Evolutionary conservation across 2,797 vertebrate species (phyloP).

Genomic region (Chrosomus eos): DNA sequence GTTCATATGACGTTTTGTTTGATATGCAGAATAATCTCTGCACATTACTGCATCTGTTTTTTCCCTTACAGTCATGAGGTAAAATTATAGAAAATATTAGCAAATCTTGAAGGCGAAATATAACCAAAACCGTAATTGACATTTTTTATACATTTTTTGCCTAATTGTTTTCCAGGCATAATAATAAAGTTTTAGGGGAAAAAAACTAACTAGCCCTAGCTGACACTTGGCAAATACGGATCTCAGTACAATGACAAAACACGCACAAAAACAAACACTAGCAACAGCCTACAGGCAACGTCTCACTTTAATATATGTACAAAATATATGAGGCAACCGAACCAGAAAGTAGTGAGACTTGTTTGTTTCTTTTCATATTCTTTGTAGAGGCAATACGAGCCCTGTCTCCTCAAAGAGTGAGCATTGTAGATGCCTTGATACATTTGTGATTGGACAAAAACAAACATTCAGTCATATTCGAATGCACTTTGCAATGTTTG

Average conservation of each 20-base stretch:
- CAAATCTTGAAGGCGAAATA: slow-evolving; percentile 43
- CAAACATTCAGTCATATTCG: slow-evolving; percentile 73
- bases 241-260: slow-evolving; percentile 55
- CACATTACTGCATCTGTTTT: slow-evolving; percentile 26
- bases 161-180: slow-evolving; percentile 24
- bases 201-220: slow-evolving; percentile 33
- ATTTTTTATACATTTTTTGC: slow-evolving; percentile 1
- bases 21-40: slow-evolving; percentile 24
- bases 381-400: slow-evolving; percentile 53
- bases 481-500: slow-evolving; percentile 71
- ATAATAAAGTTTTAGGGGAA: slow-evolving; percentile 2
- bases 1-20: neutral
- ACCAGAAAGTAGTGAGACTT: slow-evolving; percentile 64
- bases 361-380: slow-evolving; percentile 56
- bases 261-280: slow-evolving; percentile 67
- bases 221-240: slow-evolving; percentile 52
- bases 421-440: slow-evolving; percentile 65
- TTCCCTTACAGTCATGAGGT: slow-evolving; percentile 12
- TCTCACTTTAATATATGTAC: slow-evolving; percentile 79
- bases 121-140: neutral
- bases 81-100: slow-evolving; percentile 36
- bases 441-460: slow-evolving; percentile 65
- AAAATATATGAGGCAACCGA: slow-evolving; percentile 71
- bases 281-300: slow-evolving; percentile 76
- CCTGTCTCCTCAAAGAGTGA: slow-evolving; percentile 59